These are phyloP conservation scores for Rhingia rostrata DNA, from an alignment of 2,888 invertebrate species.

Conservation along the genomic window DNA sequence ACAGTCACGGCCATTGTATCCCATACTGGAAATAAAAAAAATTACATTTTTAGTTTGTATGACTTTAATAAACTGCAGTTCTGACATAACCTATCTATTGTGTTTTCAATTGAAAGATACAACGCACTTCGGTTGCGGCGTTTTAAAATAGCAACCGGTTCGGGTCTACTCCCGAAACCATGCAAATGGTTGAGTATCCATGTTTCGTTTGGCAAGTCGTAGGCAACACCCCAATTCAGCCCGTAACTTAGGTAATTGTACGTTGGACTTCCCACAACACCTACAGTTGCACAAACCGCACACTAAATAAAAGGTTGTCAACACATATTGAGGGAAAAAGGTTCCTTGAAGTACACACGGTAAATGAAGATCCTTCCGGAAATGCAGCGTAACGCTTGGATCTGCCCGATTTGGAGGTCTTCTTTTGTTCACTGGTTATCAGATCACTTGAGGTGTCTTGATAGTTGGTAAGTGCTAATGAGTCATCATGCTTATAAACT, in stretches of 20 bases:
- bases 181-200: slow-evolving; percentile 82
- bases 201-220: slow-evolving; percentile 85
- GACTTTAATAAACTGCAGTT: not conserved
- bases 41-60: not conserved
- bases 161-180: slow-evolving; percentile 78
- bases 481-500: not conserved
- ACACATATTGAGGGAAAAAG: not conserved
- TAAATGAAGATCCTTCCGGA: slow-evolving; percentile 85
- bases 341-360: slow-evolving; percentile 81
- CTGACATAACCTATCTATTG: slow-evolving; percentile 86
- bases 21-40: slow-evolving; percentile 85
- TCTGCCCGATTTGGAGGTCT: slow-evolving; percentile 47
- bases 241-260: slow-evolving; percentile 86
- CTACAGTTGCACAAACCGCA: slow-evolving; percentile 86
- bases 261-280: slow-evolving; percentile 85
- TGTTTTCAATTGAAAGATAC: slow-evolving; percentile 81
- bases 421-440: not conserved
- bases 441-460: not conserved
- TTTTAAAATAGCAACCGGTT: slow-evolving; percentile 82
- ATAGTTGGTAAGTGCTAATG: slow-evolving; percentile 1
- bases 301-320: slow-evolving; percentile 78
- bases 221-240: slow-evolving; percentile 88
- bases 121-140: slow-evolving; percentile 82
- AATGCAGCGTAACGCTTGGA: slow-evolving; percentile 84
- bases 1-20: slow-evolving; percentile 89